phyloP scores from a whole-genome alignment of 2,113 vertebrate species.

The Muntiacus reevesi region DNA sequence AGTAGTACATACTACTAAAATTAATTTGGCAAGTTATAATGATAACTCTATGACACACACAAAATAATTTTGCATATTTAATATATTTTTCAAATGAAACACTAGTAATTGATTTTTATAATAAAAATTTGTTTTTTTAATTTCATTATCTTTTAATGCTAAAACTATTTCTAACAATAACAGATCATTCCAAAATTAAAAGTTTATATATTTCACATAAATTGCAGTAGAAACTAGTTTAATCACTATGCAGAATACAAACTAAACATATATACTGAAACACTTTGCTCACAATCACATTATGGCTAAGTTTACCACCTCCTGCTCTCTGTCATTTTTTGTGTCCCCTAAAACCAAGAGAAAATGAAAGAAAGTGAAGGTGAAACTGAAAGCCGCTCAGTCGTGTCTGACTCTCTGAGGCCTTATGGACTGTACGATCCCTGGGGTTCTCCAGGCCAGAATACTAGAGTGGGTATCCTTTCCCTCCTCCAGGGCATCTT shows the following conservation, averaged over 20 bases:
- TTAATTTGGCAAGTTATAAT: neutral
- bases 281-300: neutral
- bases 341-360: neutral
- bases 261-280: neutral
- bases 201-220: neutral
- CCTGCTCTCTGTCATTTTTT: neutral
- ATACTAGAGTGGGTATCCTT: neutral
- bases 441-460: neutral
- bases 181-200: neutral
- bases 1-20: neutral
- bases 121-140: neutral
- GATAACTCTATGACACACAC: neutral
- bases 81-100: neutral
- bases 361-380: neutral
- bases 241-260: neutral
- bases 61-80: neutral
- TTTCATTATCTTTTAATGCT: neutral
- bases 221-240: neutral
- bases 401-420: neutral
- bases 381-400: neutral
- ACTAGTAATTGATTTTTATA: neutral
- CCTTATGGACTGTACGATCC: neutral
- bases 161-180: neutral
- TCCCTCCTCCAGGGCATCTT: neutral
- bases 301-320: neutral